A percentile compares a stretch with the other conserved stretches of the same genome.
phyloP scores from a whole-genome alignment of 2,797 vertebrate species.

The Decapterus maruadsi region DNA sequence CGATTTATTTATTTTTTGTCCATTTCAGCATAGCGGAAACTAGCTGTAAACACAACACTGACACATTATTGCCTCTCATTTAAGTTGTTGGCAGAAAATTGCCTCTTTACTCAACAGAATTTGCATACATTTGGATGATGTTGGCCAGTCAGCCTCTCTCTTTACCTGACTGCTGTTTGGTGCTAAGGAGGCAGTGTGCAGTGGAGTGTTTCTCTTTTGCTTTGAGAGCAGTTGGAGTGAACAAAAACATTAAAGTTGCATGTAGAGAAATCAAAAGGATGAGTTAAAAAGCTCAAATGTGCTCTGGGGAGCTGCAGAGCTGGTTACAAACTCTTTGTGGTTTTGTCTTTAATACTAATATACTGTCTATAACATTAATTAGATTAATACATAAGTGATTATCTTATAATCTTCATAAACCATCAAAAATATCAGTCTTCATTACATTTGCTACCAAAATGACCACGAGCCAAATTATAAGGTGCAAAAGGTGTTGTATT shows the following conservation, averaged over 20 bases:
- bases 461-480: neutral
- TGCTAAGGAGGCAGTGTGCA: neutral
- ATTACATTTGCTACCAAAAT: neutral
- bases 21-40: neutral
- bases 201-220: neutral
- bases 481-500: constrained; percentile 23
- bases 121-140: neutral
- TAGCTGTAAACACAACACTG: neutral
- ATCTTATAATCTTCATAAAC: neutral
- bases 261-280: neutral
- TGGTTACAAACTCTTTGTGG: neutral
- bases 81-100: neutral
- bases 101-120: neutral
- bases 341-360: neutral
- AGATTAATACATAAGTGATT: neutral
- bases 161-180: neutral
- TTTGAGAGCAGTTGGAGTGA: neutral
- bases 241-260: neutral
- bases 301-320: neutral
- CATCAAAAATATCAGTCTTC: neutral
- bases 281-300: neutral
- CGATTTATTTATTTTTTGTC: neutral
- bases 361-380: neutral
- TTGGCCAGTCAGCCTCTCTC: too few relatives aligned
- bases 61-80: neutral